Conservation (phyloP, 2,797 vertebrate genomes). For the Alauda arvensis region DNA sequence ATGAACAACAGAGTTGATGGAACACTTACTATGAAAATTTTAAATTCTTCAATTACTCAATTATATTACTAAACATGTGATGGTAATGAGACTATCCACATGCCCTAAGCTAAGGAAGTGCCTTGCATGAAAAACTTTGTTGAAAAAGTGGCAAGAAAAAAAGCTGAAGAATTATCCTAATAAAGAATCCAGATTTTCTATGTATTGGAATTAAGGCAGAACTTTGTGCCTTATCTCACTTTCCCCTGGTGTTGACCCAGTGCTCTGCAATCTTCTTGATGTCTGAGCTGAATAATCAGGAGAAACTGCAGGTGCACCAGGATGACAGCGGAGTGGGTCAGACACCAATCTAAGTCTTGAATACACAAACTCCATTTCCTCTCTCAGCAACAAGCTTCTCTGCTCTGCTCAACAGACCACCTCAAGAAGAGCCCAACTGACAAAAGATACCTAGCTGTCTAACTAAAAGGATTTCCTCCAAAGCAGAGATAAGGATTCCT, state of each 20-base stretch:
- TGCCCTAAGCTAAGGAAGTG: background rate
- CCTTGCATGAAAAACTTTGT: background rate
- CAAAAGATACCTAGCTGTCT: background rate
- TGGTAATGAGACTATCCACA: background rate
- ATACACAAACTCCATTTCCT: background rate
- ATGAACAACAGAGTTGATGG: background rate
- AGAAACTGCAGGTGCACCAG: background rate
- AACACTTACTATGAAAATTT: background rate
- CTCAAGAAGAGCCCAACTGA: fast-evolving
- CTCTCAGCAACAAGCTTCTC: background rate
- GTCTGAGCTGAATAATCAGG: background rate
- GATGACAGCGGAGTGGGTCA: background rate
- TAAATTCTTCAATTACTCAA: background rate
- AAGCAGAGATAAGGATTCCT: background rate
- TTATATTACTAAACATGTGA: background rate
- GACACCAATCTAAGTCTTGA: background rate
- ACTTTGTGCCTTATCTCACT: background rate
- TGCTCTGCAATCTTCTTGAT: background rate
- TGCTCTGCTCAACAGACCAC: background rate
- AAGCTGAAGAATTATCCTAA: background rate
- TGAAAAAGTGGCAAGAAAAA: background rate
- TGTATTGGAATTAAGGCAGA: background rate
- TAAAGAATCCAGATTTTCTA: background rate
- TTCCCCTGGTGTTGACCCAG: background rate
- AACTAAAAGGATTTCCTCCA: background rate